These are phyloP conservation scores for Drosophila burlai DNA, from an alignment of 1,140 invertebrate species.

Conservation along the genomic window DNA sequence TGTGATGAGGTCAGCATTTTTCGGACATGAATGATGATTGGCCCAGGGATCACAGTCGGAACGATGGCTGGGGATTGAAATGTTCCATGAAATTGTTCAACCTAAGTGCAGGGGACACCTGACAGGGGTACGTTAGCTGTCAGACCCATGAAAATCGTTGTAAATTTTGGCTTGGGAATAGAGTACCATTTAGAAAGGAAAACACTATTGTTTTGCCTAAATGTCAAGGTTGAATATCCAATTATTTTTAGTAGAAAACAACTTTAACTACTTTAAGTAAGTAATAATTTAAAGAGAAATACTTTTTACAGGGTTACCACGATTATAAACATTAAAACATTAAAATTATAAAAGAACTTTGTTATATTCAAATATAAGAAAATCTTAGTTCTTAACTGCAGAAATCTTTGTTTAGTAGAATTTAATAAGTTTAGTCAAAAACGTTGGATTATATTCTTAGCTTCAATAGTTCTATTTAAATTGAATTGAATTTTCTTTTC, in stretches of 20 bases:
- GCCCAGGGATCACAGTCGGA: conserved; percentile 18
- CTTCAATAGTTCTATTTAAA: too few relatives aligned
- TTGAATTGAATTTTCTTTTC: too few relatives aligned
- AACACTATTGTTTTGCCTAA: neutral
- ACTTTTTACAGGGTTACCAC: too few relatives aligned
- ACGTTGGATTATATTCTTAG: too few relatives aligned
- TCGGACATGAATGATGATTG: conserved; percentile 49
- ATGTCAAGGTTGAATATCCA: neutral
- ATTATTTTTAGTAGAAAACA: neutral
- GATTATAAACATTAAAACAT: too few relatives aligned
- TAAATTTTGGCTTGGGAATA: neutral
- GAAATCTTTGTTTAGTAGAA: too few relatives aligned
- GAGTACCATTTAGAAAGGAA: neutral
- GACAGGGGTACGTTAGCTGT: conserved; percentile 12
- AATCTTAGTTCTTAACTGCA: too few relatives aligned
- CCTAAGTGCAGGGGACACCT: conserved; percentile 2
- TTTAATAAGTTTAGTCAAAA: too few relatives aligned
- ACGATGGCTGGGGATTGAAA: conserved; percentile 56
- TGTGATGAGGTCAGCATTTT: conserved; percentile 71
- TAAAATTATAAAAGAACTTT: too few relatives aligned
- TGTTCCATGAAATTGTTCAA: conserved; percentile 54
- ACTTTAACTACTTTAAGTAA: neutral
- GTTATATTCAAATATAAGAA: too few relatives aligned
- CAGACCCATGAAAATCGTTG: neutral
- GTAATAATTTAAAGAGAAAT: neutral